These are phyloP conservation scores for Nematopogon swammerdamellus DNA, from an alignment of 2,888 invertebrate species.

Conservation along the genomic window DNA sequence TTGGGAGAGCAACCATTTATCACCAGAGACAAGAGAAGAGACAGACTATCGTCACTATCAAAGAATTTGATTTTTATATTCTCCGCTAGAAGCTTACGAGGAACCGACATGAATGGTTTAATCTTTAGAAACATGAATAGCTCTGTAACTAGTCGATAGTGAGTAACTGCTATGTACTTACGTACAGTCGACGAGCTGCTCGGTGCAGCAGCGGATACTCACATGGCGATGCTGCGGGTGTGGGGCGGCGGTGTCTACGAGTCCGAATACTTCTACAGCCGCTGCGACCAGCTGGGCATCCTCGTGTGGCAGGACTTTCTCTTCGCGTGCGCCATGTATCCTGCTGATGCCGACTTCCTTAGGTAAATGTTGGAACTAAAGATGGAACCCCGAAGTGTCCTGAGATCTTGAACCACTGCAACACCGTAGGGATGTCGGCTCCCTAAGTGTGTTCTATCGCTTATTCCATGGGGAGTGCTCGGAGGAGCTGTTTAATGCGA, in stretches of 20 bases:
- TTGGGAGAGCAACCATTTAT: too few species aligned
- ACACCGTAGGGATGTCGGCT: too few species aligned
- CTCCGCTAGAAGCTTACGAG: too few species aligned
- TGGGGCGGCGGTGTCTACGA: conserved; percentile 99
- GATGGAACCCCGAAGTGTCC: too few species aligned
- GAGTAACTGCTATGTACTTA: too few species aligned
- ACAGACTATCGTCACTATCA: too few species aligned
- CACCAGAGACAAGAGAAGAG: too few species aligned
- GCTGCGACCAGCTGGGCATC: conserved; percentile 86
- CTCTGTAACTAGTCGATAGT: too few species aligned
- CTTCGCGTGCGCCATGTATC: conserved; percentile 97
- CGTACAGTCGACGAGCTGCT: conserved; percentile 59
- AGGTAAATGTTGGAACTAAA: conserved; percentile 26
- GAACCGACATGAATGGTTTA: too few species aligned
- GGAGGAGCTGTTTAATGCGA: neutral
- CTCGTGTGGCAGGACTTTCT: conserved; percentile 98
- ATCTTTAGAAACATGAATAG: too few species aligned
- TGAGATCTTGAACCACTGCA: too few species aligned
- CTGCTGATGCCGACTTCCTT: conserved; percentile 68
- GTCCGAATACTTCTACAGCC: conserved; percentile 81
- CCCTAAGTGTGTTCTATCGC: neutral
- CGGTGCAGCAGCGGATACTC: conserved; percentile 65
- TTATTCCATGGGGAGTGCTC: neutral
- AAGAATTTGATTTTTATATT: too few species aligned
- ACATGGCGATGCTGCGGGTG: conserved; percentile 93